Evolutionary conservation across 2,888 invertebrate genomes (phyloP).

Genomic region (Cephalotes varians): DNA sequence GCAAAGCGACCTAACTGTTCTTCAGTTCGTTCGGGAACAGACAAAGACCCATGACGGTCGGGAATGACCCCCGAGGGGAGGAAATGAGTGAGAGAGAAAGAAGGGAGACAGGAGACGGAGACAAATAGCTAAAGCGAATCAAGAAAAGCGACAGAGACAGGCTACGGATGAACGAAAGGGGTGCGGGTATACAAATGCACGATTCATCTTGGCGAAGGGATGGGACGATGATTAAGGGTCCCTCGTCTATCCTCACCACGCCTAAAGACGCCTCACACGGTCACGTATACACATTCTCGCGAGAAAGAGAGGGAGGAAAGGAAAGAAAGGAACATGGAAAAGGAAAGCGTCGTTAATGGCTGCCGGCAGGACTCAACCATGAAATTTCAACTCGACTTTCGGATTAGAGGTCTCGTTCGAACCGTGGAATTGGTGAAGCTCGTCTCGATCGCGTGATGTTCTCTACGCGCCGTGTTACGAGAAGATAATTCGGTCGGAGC

Average conservation of each 20-base stretch:
- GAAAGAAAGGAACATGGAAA: constrained; percentile 17
- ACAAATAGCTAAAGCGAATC: constrained; percentile 61
- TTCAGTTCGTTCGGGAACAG: constrained; percentile 47
- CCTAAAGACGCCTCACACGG: constrained; percentile 51
- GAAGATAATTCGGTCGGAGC: constrained; percentile 1
- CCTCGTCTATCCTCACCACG: constrained; percentile 66
- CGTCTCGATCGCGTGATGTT: constrained; percentile 39
- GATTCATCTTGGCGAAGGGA: constrained; percentile 74
- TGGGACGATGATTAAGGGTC: constrained; percentile 79
- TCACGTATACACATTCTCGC: constrained; percentile 34
- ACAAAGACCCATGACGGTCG: constrained; percentile 37
- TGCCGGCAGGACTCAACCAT: constrained; percentile 61
- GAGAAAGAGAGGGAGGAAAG: background rate
- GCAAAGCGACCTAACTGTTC: constrained; percentile 69
- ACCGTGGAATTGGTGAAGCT: constrained; percentile 25
- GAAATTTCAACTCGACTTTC: constrained; percentile 64
- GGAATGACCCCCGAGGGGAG: constrained; percentile 23
- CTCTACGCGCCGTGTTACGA: background rate
- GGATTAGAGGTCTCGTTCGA: constrained; percentile 54
- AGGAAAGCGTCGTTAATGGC: constrained; percentile 60
- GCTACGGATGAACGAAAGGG: constrained; percentile 68
- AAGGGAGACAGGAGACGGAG: constrained; percentile 32
- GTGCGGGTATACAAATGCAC: constrained; percentile 76
- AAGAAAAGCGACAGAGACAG: constrained; percentile 38
- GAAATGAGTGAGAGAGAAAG: constrained; percentile 24